Conservation (phyloP, 2,888 invertebrate species). For the Anarsia innoxiella region DNA sequence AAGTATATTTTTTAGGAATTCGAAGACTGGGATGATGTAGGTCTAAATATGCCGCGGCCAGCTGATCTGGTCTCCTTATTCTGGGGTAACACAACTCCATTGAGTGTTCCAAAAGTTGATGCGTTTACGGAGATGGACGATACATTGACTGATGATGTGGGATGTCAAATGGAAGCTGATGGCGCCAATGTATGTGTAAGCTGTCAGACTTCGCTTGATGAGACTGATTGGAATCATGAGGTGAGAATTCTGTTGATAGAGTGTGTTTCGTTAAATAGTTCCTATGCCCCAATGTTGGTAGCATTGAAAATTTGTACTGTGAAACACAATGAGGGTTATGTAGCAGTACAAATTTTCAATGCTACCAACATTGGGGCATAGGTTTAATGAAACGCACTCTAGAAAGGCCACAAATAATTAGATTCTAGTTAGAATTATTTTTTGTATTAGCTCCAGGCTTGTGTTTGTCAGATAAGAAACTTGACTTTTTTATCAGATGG, state of each 20-base stretch:
- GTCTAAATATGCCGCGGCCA: constrained; percentile 88
- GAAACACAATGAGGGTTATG: too few species aligned
- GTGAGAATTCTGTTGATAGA: constrained; percentile 35
- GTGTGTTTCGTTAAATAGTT: too few species aligned
- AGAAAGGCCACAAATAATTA: too few species aligned
- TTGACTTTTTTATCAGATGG: too few species aligned
- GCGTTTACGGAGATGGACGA: constrained; percentile 27
- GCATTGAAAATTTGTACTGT: too few species aligned
- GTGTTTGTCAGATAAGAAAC: too few species aligned
- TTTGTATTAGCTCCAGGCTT: too few species aligned
- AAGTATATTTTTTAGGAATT: constrained; percentile 83
- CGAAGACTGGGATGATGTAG: constrained; percentile 95
- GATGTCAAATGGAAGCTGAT: constrained; percentile 67
- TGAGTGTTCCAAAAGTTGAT: constrained; percentile 53
- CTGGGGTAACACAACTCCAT: constrained; percentile 66
- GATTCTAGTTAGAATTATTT: too few species aligned
- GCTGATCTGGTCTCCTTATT: constrained; percentile 82
- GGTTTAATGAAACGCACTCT: too few species aligned
- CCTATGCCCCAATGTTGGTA: too few species aligned
- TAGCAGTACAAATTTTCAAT: too few species aligned
- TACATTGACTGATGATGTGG: constrained; percentile 24
- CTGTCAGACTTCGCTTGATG: constrained; percentile 54
- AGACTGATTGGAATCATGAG: constrained; percentile 65
- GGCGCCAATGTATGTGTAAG: constrained; percentile 59
- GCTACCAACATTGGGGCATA: too few species aligned